A percentile compares a stretch with the other conserved stretches of the same genome.
phyloP scores from a whole-genome alignment of 2,113 vertebrate species.

The Tiliqua scincoides region DNA sequence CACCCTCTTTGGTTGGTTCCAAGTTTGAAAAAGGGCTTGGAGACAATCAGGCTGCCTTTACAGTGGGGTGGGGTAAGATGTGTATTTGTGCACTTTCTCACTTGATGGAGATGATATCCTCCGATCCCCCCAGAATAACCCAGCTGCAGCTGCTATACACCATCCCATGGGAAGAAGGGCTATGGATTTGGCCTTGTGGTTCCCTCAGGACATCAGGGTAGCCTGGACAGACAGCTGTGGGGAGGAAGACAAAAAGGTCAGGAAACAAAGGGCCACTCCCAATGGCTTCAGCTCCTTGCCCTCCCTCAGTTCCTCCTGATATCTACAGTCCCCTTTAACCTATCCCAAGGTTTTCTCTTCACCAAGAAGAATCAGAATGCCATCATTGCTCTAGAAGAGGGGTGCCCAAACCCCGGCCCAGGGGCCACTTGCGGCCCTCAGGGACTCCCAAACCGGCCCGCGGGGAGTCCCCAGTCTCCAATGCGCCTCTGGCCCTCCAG shows the following conservation, averaged over 20 bases:
- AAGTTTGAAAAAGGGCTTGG: neutral
- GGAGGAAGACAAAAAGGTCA: constrained; percentile 22
- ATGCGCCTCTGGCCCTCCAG: too few relatives aligned
- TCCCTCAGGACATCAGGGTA: constrained; percentile 55
- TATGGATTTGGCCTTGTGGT: constrained; percentile 58
- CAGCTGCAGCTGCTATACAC: constrained; percentile 61
- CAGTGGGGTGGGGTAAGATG: too few relatives aligned
- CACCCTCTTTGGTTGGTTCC: neutral
- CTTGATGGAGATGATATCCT: constrained; percentile 64
- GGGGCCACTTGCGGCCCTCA: too few relatives aligned
- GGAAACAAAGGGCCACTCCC: neutral
- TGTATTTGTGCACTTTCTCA: constrained; percentile 37
- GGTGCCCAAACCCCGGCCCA: too few relatives aligned
- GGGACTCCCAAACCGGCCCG: too few relatives aligned
- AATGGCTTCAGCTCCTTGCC: neutral
- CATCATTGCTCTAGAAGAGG: too few relatives aligned
- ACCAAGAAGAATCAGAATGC: neutral
- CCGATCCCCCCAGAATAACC: constrained; percentile 60
- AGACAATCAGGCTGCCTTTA: neutral
- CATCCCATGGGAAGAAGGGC: constrained; percentile 45
- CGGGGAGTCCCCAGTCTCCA: too few relatives aligned
- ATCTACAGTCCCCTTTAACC: neutral
- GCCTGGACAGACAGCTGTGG: constrained; percentile 45
- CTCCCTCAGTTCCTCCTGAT: too few relatives aligned
- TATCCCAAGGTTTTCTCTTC: neutral